Conservation (phyloP, 2,888 invertebrate species). For the Drosophila neonasuta region DNA sequence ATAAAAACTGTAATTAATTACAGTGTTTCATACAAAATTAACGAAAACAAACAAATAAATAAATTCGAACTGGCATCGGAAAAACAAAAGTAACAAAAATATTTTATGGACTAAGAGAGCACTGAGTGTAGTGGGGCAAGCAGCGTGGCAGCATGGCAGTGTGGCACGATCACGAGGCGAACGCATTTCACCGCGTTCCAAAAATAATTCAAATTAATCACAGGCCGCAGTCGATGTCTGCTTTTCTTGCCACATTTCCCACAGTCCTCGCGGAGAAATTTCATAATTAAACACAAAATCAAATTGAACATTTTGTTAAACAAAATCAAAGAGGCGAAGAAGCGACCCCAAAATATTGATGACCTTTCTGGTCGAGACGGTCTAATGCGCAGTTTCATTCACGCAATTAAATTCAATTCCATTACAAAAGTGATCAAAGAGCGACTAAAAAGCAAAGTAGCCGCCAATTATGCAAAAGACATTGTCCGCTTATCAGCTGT, state of each 20-base stretch:
- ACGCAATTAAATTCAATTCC: conserved; percentile 40
- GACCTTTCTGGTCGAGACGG: not conserved
- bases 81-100: conserved; percentile 22
- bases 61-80: conserved; percentile 48
- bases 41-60: conserved; percentile 66
- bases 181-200: conserved; percentile 65
- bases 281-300: conserved; percentile 50
- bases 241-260: conserved; percentile 46
- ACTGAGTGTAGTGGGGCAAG: conserved; percentile 18
- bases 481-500: conserved; percentile 55
- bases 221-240: conserved; percentile 32
- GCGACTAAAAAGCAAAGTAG: conserved; percentile 58
- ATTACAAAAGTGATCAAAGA: conserved; percentile 51
- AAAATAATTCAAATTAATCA: conserved; percentile 75
- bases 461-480: conserved; percentile 70
- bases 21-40: conserved; percentile 56
- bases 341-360: not conserved
- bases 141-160: conserved; percentile 4
- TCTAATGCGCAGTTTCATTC: conserved; percentile 31
- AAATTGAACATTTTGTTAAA: conserved; percentile 45
- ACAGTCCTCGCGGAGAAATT: conserved; percentile 41
- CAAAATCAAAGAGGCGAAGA: conserved; percentile 18
- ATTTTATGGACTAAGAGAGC: conserved; percentile 22
- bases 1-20: conserved; percentile 77
- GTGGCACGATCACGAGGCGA: conserved; percentile 46